phyloP scores from a whole-genome alignment of 2,888 invertebrate species.

The Drosophila trichaetosa region DNA sequence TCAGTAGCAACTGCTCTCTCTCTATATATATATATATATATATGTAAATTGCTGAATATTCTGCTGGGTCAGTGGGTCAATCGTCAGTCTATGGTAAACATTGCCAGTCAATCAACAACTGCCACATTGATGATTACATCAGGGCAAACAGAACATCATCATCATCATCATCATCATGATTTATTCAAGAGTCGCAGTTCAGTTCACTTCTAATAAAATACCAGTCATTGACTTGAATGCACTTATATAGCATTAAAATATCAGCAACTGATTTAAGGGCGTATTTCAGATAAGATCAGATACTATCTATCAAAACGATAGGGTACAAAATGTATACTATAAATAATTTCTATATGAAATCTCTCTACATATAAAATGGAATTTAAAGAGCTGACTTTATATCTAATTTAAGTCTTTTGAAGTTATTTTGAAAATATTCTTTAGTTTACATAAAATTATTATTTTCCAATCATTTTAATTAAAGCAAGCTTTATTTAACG shows the following conservation, averaged over 20 bases:
- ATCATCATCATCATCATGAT: slow-evolving; percentile 1
- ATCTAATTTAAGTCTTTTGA: not conserved
- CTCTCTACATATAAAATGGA: not conserved
- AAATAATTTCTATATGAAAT: not conserved
- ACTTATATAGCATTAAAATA: not conserved
- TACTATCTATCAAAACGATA: not conserved
- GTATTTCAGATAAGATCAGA: not conserved
- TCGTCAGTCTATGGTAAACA: slow-evolving; percentile 24
- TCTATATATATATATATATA: slow-evolving; percentile 1
- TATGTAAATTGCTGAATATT: not conserved
- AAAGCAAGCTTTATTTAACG: not conserved
- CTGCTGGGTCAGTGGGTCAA: slow-evolving; percentile 50
- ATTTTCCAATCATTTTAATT: not conserved
- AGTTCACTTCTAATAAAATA: not conserved
- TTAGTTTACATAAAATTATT: not conserved
- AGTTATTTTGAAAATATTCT: not conserved
- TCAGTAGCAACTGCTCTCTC: slow-evolving; percentile 25
- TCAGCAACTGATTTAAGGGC: not conserved
- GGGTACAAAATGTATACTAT: not conserved
- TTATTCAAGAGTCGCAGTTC: slow-evolving; percentile 15
- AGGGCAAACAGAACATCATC: slow-evolving; percentile 2
- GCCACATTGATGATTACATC: slow-evolving; percentile 31
- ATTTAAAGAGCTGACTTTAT: not conserved
- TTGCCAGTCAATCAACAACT: slow-evolving; percentile 54
- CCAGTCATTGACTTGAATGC: not conserved